Evolutionary conservation across 2,113 vertebrate genomes (phyloP).

Genomic region (Desmodus rotundus): DNA sequence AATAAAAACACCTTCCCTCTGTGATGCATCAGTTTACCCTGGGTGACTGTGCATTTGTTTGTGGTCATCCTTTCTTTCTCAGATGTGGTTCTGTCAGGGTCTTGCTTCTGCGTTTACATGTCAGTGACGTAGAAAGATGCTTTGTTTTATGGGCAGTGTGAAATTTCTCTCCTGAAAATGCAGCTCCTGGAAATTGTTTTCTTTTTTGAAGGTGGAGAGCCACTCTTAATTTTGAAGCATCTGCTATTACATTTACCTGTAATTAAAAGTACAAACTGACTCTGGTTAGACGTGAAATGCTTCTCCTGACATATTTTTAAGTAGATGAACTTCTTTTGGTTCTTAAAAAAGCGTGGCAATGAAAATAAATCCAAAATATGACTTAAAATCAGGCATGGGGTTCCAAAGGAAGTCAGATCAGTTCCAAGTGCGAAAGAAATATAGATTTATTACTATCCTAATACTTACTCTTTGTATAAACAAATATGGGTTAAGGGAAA

Average conservation of each 20-base stretch:
- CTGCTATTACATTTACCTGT: background rate
- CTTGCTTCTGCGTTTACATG: background rate
- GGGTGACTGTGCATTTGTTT: background rate
- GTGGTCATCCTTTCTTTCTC: background rate
- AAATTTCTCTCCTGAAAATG: constrained; percentile 4
- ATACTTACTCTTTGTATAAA: background rate
- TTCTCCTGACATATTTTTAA: background rate
- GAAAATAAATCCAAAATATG: background rate
- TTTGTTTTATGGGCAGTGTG: background rate
- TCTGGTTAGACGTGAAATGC: background rate
- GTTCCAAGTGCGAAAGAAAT: background rate
- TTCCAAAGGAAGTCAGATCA: background rate
- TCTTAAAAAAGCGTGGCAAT: background rate
- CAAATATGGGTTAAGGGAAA: background rate
- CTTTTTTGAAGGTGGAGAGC: background rate
- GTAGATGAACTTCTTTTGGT: background rate
- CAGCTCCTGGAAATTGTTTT: background rate
- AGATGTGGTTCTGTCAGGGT: background rate
- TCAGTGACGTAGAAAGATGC: background rate
- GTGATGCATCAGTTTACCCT: background rate
- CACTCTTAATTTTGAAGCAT: constrained; percentile 3
- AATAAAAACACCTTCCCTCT: background rate
- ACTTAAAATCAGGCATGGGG: background rate
- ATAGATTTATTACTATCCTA: background rate
- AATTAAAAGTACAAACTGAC: background rate